phyloP scores from a whole-genome alignment of 1,140 invertebrate genomes.

The Mycetomoellerius zeteki region DNA sequence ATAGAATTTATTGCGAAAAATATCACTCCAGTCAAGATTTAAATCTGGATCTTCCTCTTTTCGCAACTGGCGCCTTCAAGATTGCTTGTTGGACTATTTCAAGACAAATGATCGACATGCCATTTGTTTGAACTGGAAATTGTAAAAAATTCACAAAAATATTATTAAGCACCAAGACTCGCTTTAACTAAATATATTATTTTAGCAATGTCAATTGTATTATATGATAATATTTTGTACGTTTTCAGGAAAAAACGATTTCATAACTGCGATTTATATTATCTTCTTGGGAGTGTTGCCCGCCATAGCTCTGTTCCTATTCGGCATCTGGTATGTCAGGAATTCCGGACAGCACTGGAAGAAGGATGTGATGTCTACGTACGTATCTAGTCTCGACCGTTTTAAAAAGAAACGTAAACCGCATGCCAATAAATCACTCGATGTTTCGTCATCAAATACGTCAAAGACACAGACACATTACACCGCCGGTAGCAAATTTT shows the following conservation, averaged over 20 bases:
- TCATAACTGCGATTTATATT: conserved; percentile 92
- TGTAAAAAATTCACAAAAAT: no score
- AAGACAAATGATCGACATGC: no score
- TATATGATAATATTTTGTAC: conserved; percentile 8
- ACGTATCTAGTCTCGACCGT: conserved; percentile 88
- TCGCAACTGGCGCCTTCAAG: no score
- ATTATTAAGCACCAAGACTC: no score
- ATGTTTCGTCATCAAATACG: conserved; percentile 25
- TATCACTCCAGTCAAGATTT: no score
- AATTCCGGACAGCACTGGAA: conserved; percentile 90
- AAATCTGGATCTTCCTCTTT: no score
- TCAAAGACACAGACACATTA: conserved; percentile 41
- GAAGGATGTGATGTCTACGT: conserved; percentile 90
- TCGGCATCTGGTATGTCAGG: conserved; percentile 91
- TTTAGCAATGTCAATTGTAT: background rate
- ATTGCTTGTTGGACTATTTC: no score
- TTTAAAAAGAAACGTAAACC: conserved; percentile 77
- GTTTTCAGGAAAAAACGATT: conserved; percentile 90
- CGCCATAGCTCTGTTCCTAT: conserved; percentile 88
- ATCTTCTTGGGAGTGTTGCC: conserved; percentile 95
- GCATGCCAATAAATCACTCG: conserved; percentile 69
- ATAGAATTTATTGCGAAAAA: no score
- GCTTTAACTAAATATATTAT: background rate
- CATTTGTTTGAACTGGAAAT: no score
- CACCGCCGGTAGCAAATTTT: conserved; percentile 69